A percentile compares a stretch with the other conserved stretches of the same genome.
These are phyloP conservation scores for Hyles vespertilio DNA, from an alignment of 1,140 invertebrate species.

Conservation along the genomic window DNA sequence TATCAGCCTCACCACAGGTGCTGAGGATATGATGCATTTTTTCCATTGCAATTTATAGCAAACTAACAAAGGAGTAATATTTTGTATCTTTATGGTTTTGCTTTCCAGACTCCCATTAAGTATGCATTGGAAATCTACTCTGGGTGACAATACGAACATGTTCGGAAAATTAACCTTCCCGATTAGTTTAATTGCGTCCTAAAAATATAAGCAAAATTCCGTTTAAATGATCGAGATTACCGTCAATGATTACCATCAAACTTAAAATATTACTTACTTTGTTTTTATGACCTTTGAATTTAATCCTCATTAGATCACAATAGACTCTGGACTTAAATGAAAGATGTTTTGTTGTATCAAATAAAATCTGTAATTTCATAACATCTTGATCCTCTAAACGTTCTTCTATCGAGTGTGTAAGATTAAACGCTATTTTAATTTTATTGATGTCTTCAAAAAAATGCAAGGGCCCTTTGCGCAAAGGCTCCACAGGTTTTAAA, in stretches of 20 bases:
- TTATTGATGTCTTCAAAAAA: conserved; percentile 66
- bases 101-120: conserved; percentile 52
- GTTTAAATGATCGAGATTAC: not conserved
- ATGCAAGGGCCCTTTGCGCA: conserved; percentile 42
- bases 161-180: conserved; percentile 66
- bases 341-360: conserved; percentile 60
- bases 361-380: conserved; percentile 63
- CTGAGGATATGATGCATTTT: conserved; percentile 32
- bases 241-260: no score
- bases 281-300: conserved; percentile 65
- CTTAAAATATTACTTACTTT: conserved; percentile 33
- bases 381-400: conserved; percentile 57
- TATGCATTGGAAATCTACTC: conserved; percentile 59
- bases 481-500: conserved; percentile 43
- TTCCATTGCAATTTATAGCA: conserved; percentile 63
- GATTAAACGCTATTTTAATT: conserved; percentile 58
- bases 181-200: conserved; percentile 60
- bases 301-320: conserved; percentile 53
- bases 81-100: conserved; percentile 61
- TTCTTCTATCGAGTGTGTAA: conserved; percentile 50
- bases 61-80: conserved; percentile 52
- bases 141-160: conserved; percentile 46
- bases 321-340: conserved; percentile 56
- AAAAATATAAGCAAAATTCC: conserved; percentile 22
- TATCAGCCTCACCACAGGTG: conserved; percentile 25